These are phyloP conservation scores for Danio albolineatus DNA, from an alignment of 2,797 vertebrate species.

Conservation along the genomic window DNA sequence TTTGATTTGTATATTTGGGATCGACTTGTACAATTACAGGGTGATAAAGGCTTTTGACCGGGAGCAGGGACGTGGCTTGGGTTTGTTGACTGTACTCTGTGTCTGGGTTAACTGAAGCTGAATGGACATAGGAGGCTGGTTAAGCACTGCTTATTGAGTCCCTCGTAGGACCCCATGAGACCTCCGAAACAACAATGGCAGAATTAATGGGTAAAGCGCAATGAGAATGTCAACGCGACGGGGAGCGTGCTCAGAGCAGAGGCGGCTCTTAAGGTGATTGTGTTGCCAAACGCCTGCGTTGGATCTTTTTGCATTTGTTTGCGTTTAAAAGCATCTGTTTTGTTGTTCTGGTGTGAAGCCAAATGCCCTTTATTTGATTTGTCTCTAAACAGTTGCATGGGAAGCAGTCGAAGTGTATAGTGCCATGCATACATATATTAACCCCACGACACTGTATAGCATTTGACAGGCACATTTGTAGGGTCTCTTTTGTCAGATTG, in stretches of 20 bases:
- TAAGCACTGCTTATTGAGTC: conserved; percentile 85
- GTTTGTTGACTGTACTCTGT: conserved; percentile 67
- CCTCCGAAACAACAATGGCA: conserved; percentile 81
- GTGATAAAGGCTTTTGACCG: conserved; percentile 75
- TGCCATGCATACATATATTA: background rate
- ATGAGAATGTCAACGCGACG: conserved; percentile 82
- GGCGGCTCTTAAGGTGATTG: conserved; percentile 74
- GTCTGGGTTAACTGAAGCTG: conserved; percentile 56
- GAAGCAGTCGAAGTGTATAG: background rate
- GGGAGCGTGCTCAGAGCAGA: conserved; percentile 75
- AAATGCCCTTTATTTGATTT: conserved; percentile 62
- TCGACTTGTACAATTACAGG: conserved; percentile 81
- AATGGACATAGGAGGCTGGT: conserved; percentile 64
- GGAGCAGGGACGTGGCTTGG: conserved; percentile 29
- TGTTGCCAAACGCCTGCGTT: conserved; percentile 70
- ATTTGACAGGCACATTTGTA: conserved; percentile 1
- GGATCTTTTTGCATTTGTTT: conserved; percentile 74
- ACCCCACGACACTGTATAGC: background rate
- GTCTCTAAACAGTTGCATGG: conserved; percentile 39
- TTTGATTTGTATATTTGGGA: conserved; percentile 89
- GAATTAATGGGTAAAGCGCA: conserved; percentile 84
- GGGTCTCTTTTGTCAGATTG: background rate
- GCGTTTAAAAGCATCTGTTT: conserved; percentile 61
- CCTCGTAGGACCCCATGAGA: conserved; percentile 83
- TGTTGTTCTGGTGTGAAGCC: conserved; percentile 41